Conservation (phyloP, 1,140 invertebrate species). For the Papilio helenus region DNA sequence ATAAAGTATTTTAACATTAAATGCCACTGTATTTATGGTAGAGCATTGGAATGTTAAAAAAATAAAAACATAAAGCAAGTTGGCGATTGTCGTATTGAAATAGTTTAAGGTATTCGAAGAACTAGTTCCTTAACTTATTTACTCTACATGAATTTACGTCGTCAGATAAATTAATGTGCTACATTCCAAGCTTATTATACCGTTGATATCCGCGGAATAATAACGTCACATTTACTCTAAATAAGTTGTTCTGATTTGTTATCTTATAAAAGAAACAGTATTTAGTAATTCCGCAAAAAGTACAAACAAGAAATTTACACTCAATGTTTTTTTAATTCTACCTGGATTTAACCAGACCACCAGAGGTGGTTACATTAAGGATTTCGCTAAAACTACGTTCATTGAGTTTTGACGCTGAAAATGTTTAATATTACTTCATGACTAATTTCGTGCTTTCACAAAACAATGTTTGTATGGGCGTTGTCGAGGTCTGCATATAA, state of each 20-base stretch:
- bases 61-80: neutral
- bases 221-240: neutral
- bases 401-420: neutral
- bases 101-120: conserved; percentile 10
- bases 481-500: neutral
- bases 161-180: neutral
- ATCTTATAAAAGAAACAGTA: neutral
- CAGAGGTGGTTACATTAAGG: neutral
- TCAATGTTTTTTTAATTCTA: neutral
- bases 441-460: neutral
- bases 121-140: neutral
- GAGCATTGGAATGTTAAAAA: conserved; percentile 2
- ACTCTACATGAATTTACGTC: neutral
- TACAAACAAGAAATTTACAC: too few species aligned
- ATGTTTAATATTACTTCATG: neutral
- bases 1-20: neutral
- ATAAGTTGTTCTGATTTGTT: neutral
- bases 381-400: neutral
- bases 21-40: neutral
- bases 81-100: neutral
- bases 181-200: neutral
- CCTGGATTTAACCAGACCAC: too few species aligned
- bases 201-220: neutral
- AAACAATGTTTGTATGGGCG: neutral
- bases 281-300: neutral